Evolutionary conservation across 2,797 vertebrate species (phyloP).

Genomic region (Lepilemur septentrionalis): DNA sequence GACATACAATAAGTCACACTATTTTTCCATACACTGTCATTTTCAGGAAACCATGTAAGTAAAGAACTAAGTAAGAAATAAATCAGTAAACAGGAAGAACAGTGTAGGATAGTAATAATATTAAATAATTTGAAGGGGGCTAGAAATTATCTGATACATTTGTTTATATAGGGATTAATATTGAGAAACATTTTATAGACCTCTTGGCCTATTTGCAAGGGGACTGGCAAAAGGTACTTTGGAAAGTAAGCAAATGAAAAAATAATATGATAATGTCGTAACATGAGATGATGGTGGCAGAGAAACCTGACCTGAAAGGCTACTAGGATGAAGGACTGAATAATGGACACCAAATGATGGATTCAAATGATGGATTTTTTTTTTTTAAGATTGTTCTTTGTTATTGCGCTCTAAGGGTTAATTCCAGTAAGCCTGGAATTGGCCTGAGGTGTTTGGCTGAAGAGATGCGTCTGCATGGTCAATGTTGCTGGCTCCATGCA

Average conservation of each 20-base stretch:
- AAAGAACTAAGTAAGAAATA: background rate
- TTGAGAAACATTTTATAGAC: background rate
- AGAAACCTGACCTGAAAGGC: background rate
- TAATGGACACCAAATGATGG: background rate
- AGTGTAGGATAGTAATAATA: background rate
- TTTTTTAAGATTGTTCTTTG: background rate
- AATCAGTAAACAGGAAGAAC: background rate
- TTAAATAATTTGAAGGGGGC: background rate
- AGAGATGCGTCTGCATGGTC: background rate
- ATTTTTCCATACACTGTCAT: background rate
- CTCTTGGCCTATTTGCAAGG: background rate
- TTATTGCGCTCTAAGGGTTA: background rate
- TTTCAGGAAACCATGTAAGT: background rate
- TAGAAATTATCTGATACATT: background rate
- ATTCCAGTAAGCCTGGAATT: background rate
- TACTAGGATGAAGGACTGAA: background rate
- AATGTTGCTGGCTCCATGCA: background rate
- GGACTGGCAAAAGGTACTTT: background rate
- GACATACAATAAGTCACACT: slow-evolving; percentile 16
- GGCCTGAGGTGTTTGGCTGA: background rate
- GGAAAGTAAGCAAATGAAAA: slow-evolving; percentile 32
- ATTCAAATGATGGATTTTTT: background rate
- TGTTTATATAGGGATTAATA: background rate
- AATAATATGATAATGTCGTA: background rate
- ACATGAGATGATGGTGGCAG: background rate